A percentile compares a stretch with the other conserved stretches of the same genome.
phyloP scores from a whole-genome alignment of 2,888 invertebrate genomes.

The Hemithea aestivaria region DNA sequence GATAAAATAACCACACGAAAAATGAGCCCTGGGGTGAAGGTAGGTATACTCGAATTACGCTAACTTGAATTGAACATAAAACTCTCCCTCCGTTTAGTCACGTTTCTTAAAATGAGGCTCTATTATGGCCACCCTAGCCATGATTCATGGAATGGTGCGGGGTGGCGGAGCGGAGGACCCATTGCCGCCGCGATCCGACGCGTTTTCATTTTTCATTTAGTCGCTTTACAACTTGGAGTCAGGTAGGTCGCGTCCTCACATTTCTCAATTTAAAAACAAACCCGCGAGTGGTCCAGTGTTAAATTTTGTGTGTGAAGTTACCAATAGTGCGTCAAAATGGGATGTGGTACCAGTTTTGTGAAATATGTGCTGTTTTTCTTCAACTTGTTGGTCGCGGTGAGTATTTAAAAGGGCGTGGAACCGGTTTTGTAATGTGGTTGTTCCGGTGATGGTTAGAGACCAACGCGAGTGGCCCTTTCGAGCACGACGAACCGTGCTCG shows the following conservation, averaged over 20 bases:
- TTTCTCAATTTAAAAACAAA: slow-evolving; percentile 38
- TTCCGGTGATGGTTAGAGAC: slow-evolving; percentile 55
- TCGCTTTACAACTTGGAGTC: slow-evolving; percentile 48
- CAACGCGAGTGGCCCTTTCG: slow-evolving; percentile 42
- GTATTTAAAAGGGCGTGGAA: slow-evolving; percentile 67
- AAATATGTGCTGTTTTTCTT: slow-evolving; percentile 91
- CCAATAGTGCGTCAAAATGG: slow-evolving; percentile 72
- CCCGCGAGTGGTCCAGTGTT: slow-evolving; percentile 63
- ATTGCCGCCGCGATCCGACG: slow-evolving; percentile 63
- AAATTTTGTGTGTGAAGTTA: slow-evolving; percentile 50
- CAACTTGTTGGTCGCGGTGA: slow-evolving; percentile 88
- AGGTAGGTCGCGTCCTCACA: slow-evolving; percentile 32
- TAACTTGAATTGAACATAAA: too few species aligned
- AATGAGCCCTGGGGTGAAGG: too few species aligned
- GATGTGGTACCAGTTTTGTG: slow-evolving; percentile 86
- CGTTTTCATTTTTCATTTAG: slow-evolving; percentile 44
- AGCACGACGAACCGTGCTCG: slow-evolving; percentile 8
- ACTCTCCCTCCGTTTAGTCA: too few species aligned
- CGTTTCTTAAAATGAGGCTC: too few species aligned
- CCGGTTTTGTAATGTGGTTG: slow-evolving; percentile 67
- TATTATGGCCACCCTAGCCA: slow-evolving; percentile 40
- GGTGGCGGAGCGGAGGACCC: slow-evolving; percentile 38
- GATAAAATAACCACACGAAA: too few species aligned
- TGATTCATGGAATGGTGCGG: slow-evolving; percentile 44
- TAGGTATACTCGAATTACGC: too few species aligned